Evolutionary conservation across 1,140 invertebrate genomes (phyloP).

Genomic region (Notospermus geniculatus): DNA sequence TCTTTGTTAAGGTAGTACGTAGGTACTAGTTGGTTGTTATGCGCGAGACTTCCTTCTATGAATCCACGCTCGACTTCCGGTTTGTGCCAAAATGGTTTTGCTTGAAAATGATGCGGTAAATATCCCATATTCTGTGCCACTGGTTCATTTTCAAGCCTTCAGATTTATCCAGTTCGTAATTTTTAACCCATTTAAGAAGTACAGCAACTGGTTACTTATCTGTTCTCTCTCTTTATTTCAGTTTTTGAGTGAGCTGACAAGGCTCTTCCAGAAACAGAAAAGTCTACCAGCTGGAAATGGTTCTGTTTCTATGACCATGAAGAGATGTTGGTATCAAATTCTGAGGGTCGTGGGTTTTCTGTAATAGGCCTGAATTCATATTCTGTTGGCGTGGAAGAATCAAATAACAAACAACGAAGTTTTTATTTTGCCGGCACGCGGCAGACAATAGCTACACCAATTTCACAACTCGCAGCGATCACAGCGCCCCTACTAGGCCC

Average conservation of each 20-base stretch:
- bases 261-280: slow-evolving; percentile 56
- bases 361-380: too few relatives aligned
- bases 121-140: slow-evolving; percentile 8
- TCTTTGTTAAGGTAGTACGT: too few relatives aligned
- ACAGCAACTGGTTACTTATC: neutral
- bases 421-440: too few relatives aligned
- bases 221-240: slow-evolving; percentile 37
- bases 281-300: slow-evolving; percentile 32
- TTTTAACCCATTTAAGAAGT: slow-evolving; percentile 5
- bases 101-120: slow-evolving; percentile 41
- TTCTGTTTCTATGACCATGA: slow-evolving; percentile 55
- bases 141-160: neutral
- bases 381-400: too few relatives aligned
- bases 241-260: slow-evolving; percentile 58
- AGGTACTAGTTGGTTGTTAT: too few relatives aligned
- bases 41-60: too few relatives aligned
- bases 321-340: slow-evolving; percentile 54
- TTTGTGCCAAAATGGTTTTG: slow-evolving; percentile 35
- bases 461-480: too few relatives aligned
- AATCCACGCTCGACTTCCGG: too few relatives aligned
- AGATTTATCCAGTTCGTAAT: neutral
- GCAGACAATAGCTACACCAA: too few relatives aligned
- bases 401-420: too few relatives aligned
- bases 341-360: too few relatives aligned
- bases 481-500: too few relatives aligned